Evolutionary conservation across 2,113 vertebrate species (phyloP).

Genomic region (Cathartes aura): DNA sequence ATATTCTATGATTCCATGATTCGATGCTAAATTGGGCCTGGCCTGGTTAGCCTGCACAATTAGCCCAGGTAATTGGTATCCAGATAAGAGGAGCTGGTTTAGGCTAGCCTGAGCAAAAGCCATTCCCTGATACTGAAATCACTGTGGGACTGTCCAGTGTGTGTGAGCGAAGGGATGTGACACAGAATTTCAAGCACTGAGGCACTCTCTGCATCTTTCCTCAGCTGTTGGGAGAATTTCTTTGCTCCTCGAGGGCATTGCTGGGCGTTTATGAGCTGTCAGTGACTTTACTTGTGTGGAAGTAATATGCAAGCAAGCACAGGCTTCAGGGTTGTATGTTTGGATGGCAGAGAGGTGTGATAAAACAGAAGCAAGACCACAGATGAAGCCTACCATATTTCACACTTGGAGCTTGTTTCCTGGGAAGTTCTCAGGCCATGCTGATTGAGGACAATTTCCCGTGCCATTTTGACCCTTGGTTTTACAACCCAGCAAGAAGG

Average conservation of each 20-base stretch:
- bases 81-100: neutral
- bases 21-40: neutral
- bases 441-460: neutral
- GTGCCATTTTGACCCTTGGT: neutral
- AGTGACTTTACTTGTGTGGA: neutral
- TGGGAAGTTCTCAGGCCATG: neutral
- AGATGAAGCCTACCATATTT: neutral
- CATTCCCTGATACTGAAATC: neutral
- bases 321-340: neutral
- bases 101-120: neutral
- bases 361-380: neutral
- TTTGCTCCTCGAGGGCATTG: neutral
- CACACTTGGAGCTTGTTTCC: neutral
- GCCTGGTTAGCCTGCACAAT: neutral
- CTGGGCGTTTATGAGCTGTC: neutral
- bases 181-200: neutral
- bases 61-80: neutral
- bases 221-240: neutral
- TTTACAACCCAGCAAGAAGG: neutral
- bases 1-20: too few species aligned
- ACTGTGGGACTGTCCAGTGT: accelerated
- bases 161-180: neutral
- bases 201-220: neutral
- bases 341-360: neutral
- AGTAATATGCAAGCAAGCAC: neutral